phyloP scores from a whole-genome alignment of 2,888 invertebrate genomes.

The Spodoptera exigua region DNA sequence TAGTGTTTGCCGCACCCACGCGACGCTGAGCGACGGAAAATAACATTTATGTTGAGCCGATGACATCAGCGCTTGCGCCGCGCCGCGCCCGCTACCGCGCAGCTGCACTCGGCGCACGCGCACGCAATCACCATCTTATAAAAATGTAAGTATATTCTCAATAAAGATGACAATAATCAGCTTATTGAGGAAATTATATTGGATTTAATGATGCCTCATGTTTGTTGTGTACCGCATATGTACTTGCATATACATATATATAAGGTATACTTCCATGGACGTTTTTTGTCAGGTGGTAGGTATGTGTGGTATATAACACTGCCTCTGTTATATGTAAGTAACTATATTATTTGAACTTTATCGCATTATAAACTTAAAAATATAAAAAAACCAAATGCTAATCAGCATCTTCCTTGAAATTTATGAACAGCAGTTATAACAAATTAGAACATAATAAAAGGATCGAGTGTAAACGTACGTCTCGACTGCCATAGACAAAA shows the following conservation, averaged over 20 bases:
- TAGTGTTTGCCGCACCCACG: conserved; percentile 81
- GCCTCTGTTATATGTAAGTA: too few species aligned
- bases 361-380: too few species aligned
- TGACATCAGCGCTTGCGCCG: conserved; percentile 83
- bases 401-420: conserved; percentile 61
- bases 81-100: conserved; percentile 81
- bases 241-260: not conserved
- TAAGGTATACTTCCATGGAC: too few species aligned
- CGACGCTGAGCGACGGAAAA: conserved; percentile 80
- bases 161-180: conserved; percentile 40
- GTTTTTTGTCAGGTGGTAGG: too few species aligned
- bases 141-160: conserved; percentile 47
- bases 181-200: conserved; percentile 33
- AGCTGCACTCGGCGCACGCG: conserved; percentile 67
- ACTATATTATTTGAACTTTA: too few species aligned
- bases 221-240: not conserved
- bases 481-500: conserved; percentile 71
- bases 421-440: conserved; percentile 74
- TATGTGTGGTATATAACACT: too few species aligned
- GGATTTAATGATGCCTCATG: conserved; percentile 9
- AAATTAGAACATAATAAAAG: conserved; percentile 76
- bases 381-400: conserved; percentile 19
- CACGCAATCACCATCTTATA: conserved; percentile 64
- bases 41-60: conserved; percentile 85
- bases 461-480: conserved; percentile 46